Evolutionary conservation across 2,113 vertebrate genomes (phyloP).

Genomic region (Nettapus auritus): DNA sequence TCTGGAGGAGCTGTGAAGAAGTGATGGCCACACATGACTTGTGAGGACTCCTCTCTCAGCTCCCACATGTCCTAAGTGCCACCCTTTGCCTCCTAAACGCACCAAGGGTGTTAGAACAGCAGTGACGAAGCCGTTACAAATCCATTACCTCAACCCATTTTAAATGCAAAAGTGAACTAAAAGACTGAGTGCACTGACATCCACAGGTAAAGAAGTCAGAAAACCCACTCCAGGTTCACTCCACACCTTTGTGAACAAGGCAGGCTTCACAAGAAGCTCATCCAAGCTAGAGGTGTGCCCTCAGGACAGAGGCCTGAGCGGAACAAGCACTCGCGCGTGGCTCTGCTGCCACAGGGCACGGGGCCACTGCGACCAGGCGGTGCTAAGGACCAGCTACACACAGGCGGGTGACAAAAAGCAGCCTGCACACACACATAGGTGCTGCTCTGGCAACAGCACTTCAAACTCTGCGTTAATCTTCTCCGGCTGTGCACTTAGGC

Average conservation of each 20-base stretch:
- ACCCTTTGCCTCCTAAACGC: not conserved
- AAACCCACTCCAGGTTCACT: not conserved
- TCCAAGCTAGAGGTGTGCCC: rapidly evolving
- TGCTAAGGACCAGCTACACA: not conserved
- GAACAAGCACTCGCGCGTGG: rapidly evolving
- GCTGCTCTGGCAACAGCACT: not conserved
- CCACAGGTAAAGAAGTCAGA: not conserved
- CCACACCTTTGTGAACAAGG: not conserved
- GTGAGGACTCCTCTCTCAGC: not conserved
- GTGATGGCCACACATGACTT: rapidly evolving
- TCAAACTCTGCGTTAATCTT: not conserved
- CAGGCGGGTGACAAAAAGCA: no score
- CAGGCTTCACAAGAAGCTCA: not conserved
- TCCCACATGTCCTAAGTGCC: not conserved
- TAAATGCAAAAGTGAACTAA: not conserved
- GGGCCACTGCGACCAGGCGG: no score
- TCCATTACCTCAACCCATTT: not conserved
- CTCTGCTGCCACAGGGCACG: not conserved
- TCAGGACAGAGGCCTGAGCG: not conserved
- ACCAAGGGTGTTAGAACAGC: not conserved
- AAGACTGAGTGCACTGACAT: rapidly evolving
- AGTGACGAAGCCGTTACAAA: not conserved
- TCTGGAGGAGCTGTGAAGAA: not conserved
- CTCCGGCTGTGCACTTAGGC: not conserved
- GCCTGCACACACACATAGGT: not conserved